Evolutionary conservation across 2,888 invertebrate species (phyloP).

Genomic region (Lepidocyrtoides sp.): DNA sequence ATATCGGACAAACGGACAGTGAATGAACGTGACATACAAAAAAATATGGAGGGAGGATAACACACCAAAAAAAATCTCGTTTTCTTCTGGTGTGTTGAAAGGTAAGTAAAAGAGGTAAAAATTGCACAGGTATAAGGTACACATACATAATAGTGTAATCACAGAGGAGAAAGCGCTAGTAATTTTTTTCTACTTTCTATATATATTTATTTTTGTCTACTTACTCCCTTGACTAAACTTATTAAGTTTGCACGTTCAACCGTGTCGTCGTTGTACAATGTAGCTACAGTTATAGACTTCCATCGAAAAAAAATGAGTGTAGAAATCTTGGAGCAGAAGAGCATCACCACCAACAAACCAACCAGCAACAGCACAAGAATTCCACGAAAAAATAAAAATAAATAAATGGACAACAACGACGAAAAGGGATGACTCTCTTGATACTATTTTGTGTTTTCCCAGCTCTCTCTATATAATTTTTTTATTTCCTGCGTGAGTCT

Average conservation of each 20-base stretch:
- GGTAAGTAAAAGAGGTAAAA: background rate
- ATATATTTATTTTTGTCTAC: constrained; percentile 33
- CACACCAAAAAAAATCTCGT: background rate
- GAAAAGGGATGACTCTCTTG: constrained; percentile 51
- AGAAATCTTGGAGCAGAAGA: too few species aligned
- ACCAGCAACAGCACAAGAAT: background rate
- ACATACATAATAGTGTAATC: background rate
- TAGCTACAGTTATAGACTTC: too few species aligned
- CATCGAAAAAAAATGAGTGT: too few species aligned
- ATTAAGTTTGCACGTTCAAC: constrained; percentile 52
- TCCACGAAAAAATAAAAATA: background rate
- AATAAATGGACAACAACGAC: background rate
- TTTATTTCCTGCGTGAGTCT: constrained; percentile 22
- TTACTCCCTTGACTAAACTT: constrained; percentile 64
- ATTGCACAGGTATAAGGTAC: too few species aligned
- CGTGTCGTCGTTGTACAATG: background rate
- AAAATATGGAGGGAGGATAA: background rate
- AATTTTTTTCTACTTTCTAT: constrained; percentile 14
- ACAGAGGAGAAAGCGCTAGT: background rate
- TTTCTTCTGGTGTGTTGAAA: background rate
- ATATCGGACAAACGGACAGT: background rate
- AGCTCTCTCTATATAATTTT: constrained; percentile 15
- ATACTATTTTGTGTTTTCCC: constrained; percentile 40
- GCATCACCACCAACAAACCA: too few species aligned
- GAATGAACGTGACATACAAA: background rate